These are phyloP conservation scores for Halcyon chelicuti DNA, from an alignment of 2,797 vertebrate genomes.

Conservation along the genomic window DNA sequence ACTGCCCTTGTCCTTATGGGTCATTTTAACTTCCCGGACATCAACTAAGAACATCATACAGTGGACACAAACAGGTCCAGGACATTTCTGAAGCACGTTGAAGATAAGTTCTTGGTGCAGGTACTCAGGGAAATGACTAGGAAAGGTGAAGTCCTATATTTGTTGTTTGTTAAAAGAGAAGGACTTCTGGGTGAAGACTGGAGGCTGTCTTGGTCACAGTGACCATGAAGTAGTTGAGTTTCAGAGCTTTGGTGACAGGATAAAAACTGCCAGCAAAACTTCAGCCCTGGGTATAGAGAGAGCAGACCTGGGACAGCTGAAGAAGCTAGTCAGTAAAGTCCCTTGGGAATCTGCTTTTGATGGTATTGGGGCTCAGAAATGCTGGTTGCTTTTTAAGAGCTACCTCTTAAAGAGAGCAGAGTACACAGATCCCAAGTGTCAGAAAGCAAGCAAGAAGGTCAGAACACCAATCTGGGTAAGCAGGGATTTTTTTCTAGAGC, in stretches of 20 bases:
- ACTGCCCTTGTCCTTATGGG: background rate
- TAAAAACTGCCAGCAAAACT: background rate
- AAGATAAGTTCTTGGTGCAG: background rate
- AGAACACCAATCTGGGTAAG: background rate
- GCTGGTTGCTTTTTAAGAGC: background rate
- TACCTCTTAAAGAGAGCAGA: background rate
- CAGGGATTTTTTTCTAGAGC: background rate
- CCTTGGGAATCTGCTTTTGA: background rate
- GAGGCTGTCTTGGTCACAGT: background rate
- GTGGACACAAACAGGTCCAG: background rate
- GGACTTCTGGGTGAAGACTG: background rate
- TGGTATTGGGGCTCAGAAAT: background rate
- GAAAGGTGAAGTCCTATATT: background rate
- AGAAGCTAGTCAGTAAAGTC: background rate
- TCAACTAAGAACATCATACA: background rate
- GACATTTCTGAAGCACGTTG: background rate
- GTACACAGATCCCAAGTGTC: background rate
- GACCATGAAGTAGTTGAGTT: background rate
- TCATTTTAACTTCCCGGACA: background rate
- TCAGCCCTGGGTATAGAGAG: background rate
- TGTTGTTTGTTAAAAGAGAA: background rate
- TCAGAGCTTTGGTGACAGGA: background rate
- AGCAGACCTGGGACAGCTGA: background rate
- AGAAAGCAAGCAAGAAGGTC: background rate
- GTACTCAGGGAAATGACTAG: no score